Conservation (phyloP, 2,113 vertebrate genomes). For the Monopterus albus region DNA sequence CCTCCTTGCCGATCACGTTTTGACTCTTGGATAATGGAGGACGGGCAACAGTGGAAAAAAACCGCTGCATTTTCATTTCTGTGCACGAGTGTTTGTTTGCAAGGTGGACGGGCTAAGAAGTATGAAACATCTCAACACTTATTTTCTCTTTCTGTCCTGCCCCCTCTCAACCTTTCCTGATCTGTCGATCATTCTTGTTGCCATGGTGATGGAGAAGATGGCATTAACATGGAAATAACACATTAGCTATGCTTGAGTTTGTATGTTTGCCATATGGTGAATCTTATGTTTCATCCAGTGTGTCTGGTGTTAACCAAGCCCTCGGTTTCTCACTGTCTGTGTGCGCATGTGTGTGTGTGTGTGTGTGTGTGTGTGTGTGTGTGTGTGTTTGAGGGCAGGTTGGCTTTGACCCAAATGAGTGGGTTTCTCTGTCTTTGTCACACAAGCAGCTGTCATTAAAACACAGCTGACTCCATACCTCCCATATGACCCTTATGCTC, state of each 20-base stretch:
- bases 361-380: conserved; percentile 18
- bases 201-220: conserved; percentile 73
- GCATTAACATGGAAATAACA: conserved; percentile 89
- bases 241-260: conserved; percentile 77
- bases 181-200: conserved; percentile 90
- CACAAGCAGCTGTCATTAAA: conserved; percentile 65
- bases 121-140: conserved; percentile 32
- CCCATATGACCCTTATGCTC: conserved; percentile 55
- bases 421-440: neutral
- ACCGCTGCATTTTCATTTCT: conserved; percentile 58
- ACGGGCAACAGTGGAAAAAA: conserved; percentile 36
- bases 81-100: conserved; percentile 24
- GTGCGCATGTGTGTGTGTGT: conserved; percentile 12
- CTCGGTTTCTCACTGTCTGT: conserved; percentile 21
- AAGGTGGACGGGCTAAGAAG: conserved; percentile 34
- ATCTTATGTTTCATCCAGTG: conserved; percentile 53
- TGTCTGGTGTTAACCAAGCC: conserved; percentile 48
- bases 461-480: conserved; percentile 49
- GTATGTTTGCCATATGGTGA: conserved; percentile 75
- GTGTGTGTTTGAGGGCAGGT: conserved; percentile 13
- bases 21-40: conserved; percentile 46
- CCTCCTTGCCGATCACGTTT: conserved; percentile 43
- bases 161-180: conserved; percentile 69
- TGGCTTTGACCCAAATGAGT: conserved; percentile 37
- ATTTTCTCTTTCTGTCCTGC: conserved; percentile 22